These are phyloP conservation scores for Cantharis nigra DNA, from an alignment of 2,888 invertebrate species.

Conservation along the genomic window DNA sequence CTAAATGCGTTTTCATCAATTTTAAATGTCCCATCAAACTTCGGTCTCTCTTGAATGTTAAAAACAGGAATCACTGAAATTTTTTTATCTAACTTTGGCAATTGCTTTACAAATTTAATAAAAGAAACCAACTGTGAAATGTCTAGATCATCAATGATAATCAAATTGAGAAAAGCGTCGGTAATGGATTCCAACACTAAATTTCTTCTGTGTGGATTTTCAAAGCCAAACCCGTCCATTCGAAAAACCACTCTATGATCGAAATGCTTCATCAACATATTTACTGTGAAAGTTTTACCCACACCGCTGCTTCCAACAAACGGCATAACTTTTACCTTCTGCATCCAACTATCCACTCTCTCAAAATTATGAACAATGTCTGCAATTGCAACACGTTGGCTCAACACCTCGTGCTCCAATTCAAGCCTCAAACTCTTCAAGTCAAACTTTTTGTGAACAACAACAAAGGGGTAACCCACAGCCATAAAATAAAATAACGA, in stretches of 20 bases:
- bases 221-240: conserved; percentile 25
- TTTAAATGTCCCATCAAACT: conserved; percentile 32
- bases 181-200: conserved; percentile 23
- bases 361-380: conserved; percentile 36
- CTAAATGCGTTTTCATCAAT: conserved; percentile 34
- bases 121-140: conserved; percentile 34
- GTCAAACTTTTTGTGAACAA: not conserved
- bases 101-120: conserved; percentile 36
- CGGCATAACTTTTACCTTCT: conserved; percentile 36
- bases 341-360: conserved; percentile 23
- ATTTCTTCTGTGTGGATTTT: conserved; percentile 17
- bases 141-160: conserved; percentile 45
- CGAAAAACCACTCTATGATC: conserved; percentile 33
- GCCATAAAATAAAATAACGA: not conserved
- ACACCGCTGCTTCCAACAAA: conserved; percentile 46
- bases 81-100: conserved; percentile 33
- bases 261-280: conserved; percentile 42
- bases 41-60: conserved; percentile 40
- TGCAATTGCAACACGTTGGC: conserved; percentile 35
- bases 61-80: conserved; percentile 42
- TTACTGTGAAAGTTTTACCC: conserved; percentile 46
- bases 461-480: not conserved
- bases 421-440: not conserved
- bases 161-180: conserved; percentile 38
- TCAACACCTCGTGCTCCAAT: not conserved